Evolutionary conservation across 2,797 vertebrate genomes (phyloP).

Genomic region (Sparus aurata): DNA sequence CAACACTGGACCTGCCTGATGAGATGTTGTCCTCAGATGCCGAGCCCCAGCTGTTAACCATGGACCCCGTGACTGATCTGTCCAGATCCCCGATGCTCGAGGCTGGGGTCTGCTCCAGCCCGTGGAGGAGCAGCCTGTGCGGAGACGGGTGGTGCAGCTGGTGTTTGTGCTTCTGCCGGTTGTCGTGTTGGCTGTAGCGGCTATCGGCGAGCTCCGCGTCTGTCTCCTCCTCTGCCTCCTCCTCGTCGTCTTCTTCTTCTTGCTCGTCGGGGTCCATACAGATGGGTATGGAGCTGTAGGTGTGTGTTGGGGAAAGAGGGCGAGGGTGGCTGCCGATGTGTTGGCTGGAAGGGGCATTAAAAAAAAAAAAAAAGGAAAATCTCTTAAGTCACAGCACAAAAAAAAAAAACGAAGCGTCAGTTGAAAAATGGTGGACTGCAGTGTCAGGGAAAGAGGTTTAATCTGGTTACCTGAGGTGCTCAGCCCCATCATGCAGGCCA

Average conservation of each 20-base stretch:
- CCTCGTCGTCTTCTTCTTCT: constrained; percentile 88
- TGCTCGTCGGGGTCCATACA: constrained; percentile 91
- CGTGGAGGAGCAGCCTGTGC: constrained; percentile 87
- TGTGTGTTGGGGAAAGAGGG: constrained; percentile 90
- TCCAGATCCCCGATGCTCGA: constrained; percentile 95
- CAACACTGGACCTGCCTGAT: constrained; percentile 90
- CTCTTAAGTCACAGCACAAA: background rate
- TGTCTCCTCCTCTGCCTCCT: constrained; percentile 64
- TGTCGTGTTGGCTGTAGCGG: constrained; percentile 75
- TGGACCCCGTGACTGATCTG: constrained; percentile 94
- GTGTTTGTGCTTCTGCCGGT: constrained; percentile 68
- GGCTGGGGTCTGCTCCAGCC: constrained; percentile 93
- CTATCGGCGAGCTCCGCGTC: constrained; percentile 85
- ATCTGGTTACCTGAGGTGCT: constrained; percentile 86
- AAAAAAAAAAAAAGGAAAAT: background rate
- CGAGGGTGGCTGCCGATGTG: constrained; percentile 86
- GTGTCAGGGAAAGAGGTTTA: background rate
- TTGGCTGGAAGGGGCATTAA: constrained; percentile 71
- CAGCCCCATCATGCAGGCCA: constrained; percentile 86
- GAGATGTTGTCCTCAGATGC: constrained; percentile 96
- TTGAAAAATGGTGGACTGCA: background rate
- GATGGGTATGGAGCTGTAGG: constrained; percentile 91
- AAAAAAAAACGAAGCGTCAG: background rate
- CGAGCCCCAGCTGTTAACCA: constrained; percentile 98
- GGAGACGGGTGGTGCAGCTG: constrained; percentile 78